phyloP scores from a whole-genome alignment of 1,140 invertebrate genomes.

The Drosophila pseudoobscura region DNA sequence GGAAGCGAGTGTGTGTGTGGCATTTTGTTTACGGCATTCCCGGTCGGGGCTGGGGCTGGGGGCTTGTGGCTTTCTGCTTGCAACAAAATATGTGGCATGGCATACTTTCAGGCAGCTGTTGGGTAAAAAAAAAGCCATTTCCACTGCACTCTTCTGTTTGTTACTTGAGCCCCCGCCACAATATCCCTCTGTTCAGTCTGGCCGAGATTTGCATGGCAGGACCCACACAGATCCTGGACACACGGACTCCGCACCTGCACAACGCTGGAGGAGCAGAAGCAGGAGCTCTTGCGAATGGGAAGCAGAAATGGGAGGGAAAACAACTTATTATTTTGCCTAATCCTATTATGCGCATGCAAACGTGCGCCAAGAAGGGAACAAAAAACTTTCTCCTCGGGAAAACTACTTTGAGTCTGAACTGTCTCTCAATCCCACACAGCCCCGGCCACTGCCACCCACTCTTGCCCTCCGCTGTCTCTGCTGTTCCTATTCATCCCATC shows the following conservation, averaged over 20 bases:
- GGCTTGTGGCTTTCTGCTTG: slow-evolving; percentile 43
- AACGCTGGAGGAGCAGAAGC: slow-evolving; percentile 1
- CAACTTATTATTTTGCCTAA: slow-evolving; percentile 80
- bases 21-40: slow-evolving; percentile 13
- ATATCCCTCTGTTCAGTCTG: slow-evolving; percentile 30
- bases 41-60: neutral
- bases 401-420: slow-evolving; percentile 75
- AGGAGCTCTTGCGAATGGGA: neutral
- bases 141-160: slow-evolving; percentile 3
- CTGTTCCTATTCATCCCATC: slow-evolving; percentile 57
- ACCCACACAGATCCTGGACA: too few species aligned
- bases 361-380: slow-evolving; percentile 61
- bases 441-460: slow-evolving; percentile 2
- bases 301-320: slow-evolving; percentile 34
- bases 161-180: slow-evolving; percentile 1
- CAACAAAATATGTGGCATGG: slow-evolving; percentile 72
- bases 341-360: slow-evolving; percentile 81
- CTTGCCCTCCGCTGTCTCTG: neutral
- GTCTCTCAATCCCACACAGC: slow-evolving; percentile 34
- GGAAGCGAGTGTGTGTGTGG: slow-evolving; percentile 18
- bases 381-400: slow-evolving; percentile 55
- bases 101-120: slow-evolving; percentile 71
- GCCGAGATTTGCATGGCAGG: slow-evolving; percentile 70
- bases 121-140: slow-evolving; percentile 32
- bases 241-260: slow-evolving; percentile 26